Conservation (phyloP, 2,888 invertebrate species). For the Cotesia congregata region DNA sequence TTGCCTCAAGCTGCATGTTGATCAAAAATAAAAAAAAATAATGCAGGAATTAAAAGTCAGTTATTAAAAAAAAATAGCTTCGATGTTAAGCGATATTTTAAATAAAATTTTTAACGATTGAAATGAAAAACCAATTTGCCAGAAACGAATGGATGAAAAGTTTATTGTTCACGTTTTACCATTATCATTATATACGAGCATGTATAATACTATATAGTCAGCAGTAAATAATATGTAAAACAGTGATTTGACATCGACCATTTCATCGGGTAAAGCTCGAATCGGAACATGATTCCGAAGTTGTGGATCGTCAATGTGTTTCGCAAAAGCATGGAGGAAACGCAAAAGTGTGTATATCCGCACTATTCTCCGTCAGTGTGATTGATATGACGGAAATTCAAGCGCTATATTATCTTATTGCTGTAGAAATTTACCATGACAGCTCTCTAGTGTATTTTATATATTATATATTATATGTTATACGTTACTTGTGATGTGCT, state of each 20-base stretch:
- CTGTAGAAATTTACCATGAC: conserved; percentile 21
- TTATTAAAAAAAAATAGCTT: neutral
- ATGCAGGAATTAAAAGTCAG: too few relatives aligned
- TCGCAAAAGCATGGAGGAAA: neutral
- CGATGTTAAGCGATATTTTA: neutral
- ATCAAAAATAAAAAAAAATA: too few relatives aligned
- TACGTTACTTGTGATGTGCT: conserved; percentile 2
- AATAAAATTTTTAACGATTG: neutral
- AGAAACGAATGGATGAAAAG: neutral
- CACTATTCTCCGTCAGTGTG: conserved; percentile 30
- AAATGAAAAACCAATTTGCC: neutral
- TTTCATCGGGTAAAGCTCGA: neutral
- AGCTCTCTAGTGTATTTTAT: neutral
- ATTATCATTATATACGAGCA: neutral
- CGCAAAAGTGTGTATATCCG: conserved; percentile 34
- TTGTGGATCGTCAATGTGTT: conserved; percentile 6
- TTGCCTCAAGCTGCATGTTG: too few relatives aligned
- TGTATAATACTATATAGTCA: neutral
- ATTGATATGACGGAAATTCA: conserved; percentile 26
- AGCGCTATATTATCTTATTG: conserved; percentile 2
- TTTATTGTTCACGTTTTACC: neutral
- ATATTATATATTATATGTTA: neutral
- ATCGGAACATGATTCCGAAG: neutral
- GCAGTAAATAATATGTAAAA: neutral
- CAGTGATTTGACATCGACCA: neutral